Conservation (phyloP, 2,888 invertebrate species). For the Serrognathus titanus region DNA sequence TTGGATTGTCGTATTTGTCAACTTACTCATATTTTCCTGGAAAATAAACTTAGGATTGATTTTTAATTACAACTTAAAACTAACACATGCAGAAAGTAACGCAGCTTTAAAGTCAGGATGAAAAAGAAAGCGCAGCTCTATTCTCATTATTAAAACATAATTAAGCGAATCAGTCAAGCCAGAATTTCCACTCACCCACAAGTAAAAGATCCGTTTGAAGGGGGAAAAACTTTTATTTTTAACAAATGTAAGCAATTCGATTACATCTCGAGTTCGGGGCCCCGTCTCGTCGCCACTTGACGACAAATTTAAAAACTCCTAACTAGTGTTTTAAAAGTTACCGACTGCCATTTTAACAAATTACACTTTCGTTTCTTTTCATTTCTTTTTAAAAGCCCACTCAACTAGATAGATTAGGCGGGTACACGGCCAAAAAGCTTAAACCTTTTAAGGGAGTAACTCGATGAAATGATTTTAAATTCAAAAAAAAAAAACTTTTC, state of each 20-base stretch:
- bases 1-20: no score
- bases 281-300: conserved; percentile 33
- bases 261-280: conserved; percentile 35
- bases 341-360: conserved; percentile 49
- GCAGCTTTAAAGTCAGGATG: conserved; percentile 12
- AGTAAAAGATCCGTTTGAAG: conserved; percentile 19
- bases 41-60: no score
- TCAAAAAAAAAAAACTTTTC: not conserved
- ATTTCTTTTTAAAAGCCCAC: conserved; percentile 44
- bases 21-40: no score
- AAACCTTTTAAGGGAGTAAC: conserved; percentile 37
- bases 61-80: no score
- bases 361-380: conserved; percentile 48
- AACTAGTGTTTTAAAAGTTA: conserved; percentile 51
- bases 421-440: conserved; percentile 36
- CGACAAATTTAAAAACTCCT: conserved; percentile 48
- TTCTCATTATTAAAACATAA: conserved; percentile 19
- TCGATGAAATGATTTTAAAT: not conserved
- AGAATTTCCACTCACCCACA: not conserved
- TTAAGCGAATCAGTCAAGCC: conserved; percentile 15
- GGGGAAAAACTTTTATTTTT: conserved; percentile 29
- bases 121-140: conserved; percentile 17
- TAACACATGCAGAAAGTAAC: no score
- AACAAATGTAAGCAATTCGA: conserved; percentile 38
- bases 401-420: conserved; percentile 40